These are phyloP conservation scores for Crenuchus spilurus DNA, from an alignment of 2,797 vertebrate genomes.

Conservation along the genomic window DNA sequence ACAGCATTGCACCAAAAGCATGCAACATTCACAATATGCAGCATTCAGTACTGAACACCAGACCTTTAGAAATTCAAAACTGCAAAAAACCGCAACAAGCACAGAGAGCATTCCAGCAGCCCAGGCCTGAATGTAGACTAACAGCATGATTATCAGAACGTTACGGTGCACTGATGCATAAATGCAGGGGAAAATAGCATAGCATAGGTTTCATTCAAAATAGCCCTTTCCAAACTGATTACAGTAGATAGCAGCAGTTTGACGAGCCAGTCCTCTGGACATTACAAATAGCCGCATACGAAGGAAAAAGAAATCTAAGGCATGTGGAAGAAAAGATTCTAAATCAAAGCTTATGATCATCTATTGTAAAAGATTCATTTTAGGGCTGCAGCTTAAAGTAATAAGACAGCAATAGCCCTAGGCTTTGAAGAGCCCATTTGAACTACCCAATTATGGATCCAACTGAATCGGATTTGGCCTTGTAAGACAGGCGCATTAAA, in stretches of 20 bases:
- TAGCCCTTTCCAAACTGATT: neutral
- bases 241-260: neutral
- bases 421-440: slow-evolving; percentile 15
- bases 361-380: slow-evolving; percentile 6
- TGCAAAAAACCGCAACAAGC: neutral
- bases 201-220: slow-evolving; percentile 6
- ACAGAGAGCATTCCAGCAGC: slow-evolving; percentile 8
- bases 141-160: slow-evolving; percentile 7
- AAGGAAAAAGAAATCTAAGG: neutral
- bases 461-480: slow-evolving; percentile 25
- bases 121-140: neutral
- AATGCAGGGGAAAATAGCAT: neutral
- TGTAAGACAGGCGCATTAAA: slow-evolving; percentile 35
- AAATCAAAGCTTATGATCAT: neutral
- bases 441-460: neutral
- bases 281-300: neutral
- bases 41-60: slow-evolving; percentile 5
- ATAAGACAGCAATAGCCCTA: slow-evolving; percentile 1
- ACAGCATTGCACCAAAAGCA: slow-evolving; percentile 13
- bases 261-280: slow-evolving; percentile 3
- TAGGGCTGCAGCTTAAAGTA: neutral
- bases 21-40: slow-evolving; percentile 38
- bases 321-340: neutral
- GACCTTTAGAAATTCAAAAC: slow-evolving; percentile 12
- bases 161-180: slow-evolving; percentile 2